Evolutionary conservation across 2,888 invertebrate species (phyloP), one percentile per base, ranked within the genome.

Genomic region (Syrista parreyssii): DNA sequence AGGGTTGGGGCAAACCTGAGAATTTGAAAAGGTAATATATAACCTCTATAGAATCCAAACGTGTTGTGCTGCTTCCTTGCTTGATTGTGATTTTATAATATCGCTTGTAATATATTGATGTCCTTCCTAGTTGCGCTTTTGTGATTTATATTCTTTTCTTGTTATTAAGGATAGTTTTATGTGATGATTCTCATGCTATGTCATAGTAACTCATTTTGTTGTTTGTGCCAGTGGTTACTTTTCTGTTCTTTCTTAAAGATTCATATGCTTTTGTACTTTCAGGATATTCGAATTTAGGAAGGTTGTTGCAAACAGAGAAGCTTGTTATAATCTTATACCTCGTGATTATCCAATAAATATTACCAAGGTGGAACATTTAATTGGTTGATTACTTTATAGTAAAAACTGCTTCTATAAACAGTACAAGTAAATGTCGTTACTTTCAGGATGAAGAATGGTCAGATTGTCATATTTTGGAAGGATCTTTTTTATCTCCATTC

Each of bases 1-100:
- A 97, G 93, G 98, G 98, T 87, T 99, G 99, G 99, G 99, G 99
- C 11, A 95, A 96, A 89, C 97, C 98, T 34, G 97, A 98, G 87
- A 96, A 97, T 91, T 93, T 99, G 79, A 95, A 96, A 92, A 96
- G 96, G 98, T 96, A 92, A 90, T 85, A 80, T 68, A 68, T 33
- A 34, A n/a, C 71, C 71, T 71, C 31, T 23, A 30, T 71, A 9
- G 1, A 23, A 71, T 71, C 31, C 31, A 32, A 71, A 30, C 71
- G 23, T 55, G 34, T 34, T 9, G 55, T 55, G 55, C 1, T 55
- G 23, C 55, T 23, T 55, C 15, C 9, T 55, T 55, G 55, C 23
- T 55, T 9, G 9, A 9, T 55, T 55, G 9, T 55, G 9, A 55
- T 55, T 23, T 23, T 23, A 23, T 9, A 23, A 23, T 9, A 23